These are phyloP conservation scores for Rhea americana DNA, from an alignment of 2,113 vertebrate genomes.

Conservation along the genomic window DNA sequence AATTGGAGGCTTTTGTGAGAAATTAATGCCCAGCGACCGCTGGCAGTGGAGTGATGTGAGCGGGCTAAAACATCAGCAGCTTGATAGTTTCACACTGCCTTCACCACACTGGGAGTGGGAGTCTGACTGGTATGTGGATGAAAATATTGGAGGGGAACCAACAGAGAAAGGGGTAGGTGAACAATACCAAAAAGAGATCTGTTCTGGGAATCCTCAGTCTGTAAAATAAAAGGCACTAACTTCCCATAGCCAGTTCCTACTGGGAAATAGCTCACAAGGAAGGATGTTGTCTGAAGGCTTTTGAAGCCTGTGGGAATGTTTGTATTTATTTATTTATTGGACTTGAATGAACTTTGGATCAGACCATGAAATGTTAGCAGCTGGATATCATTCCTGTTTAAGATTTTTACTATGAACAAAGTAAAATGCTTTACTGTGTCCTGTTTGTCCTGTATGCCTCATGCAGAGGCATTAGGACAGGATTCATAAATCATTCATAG, in stretches of 20 bases:
- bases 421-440: background rate
- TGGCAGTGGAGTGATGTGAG: slow-evolving; percentile 97
- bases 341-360: background rate
- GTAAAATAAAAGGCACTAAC: slow-evolving; percentile 3
- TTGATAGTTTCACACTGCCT: slow-evolving; percentile 85
- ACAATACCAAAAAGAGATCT: slow-evolving; percentile 26
- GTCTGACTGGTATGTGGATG: slow-evolving; percentile 93
- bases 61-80: slow-evolving; percentile 87
- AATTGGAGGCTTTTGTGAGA: slow-evolving; percentile 92
- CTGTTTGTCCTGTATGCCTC: slow-evolving; percentile 4
- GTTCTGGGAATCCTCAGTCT: slow-evolving; percentile 15
- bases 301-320: background rate
- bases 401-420: background rate
- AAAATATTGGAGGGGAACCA: slow-evolving; percentile 94
- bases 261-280: background rate
- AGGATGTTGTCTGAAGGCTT: background rate
- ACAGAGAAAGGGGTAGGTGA: slow-evolving; percentile 93
- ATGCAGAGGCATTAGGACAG: background rate
- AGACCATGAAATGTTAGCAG: background rate
- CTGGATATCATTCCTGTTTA: background rate
- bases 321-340: background rate
- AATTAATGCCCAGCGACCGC: slow-evolving; percentile 93
- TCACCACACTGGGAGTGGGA: slow-evolving; percentile 97
- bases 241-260: background rate
- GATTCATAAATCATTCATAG: background rate